A percentile compares a stretch with the other conserved stretches of the same genome.
Conservation (phyloP, 2,888 invertebrate genomes). For the Tyria jacobaeae region DNA sequence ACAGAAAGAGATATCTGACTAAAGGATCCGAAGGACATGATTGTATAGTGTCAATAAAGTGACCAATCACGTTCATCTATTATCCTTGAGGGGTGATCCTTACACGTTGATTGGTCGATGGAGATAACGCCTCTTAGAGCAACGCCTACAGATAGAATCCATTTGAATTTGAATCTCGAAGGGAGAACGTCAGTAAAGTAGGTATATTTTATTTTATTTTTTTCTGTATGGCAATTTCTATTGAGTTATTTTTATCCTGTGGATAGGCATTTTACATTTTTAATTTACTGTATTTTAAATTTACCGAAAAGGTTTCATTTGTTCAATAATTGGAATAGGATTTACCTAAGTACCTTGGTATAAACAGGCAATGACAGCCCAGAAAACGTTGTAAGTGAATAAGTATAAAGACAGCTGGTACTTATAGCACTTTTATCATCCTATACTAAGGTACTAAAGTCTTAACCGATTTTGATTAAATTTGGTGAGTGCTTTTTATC, state of each 20-base stretch:
- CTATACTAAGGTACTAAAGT: too few relatives aligned
- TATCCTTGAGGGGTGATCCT: conserved; percentile 82
- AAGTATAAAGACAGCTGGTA: too few relatives aligned
- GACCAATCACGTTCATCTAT: conserved; percentile 67
- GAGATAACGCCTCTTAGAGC: conserved; percentile 75
- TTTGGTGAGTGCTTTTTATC: too few relatives aligned
- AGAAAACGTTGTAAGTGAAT: too few relatives aligned
- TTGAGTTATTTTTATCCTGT: not conserved
- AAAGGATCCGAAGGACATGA: conserved; percentile 74
- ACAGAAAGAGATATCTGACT: conserved; percentile 49
- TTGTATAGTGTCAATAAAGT: conserved; percentile 56
- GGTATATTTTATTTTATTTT: conserved; percentile 5
- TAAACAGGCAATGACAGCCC: too few relatives aligned
- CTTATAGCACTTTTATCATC: too few relatives aligned
- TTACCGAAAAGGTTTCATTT: not conserved
- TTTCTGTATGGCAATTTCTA: too few relatives aligned
- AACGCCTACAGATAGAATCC: conserved; percentile 75
- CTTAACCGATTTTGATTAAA: too few relatives aligned
- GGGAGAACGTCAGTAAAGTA: conserved; percentile 56
- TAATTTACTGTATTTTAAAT: not conserved
- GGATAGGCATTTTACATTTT: not conserved
- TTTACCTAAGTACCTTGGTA: too few relatives aligned
- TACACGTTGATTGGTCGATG: conserved; percentile 70
- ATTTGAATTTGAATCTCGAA: conserved; percentile 79
- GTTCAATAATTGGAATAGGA: not conserved